Evolutionary conservation across 2,797 vertebrate genomes (phyloP).

Genomic region (Micrastur ruficollis): DNA sequence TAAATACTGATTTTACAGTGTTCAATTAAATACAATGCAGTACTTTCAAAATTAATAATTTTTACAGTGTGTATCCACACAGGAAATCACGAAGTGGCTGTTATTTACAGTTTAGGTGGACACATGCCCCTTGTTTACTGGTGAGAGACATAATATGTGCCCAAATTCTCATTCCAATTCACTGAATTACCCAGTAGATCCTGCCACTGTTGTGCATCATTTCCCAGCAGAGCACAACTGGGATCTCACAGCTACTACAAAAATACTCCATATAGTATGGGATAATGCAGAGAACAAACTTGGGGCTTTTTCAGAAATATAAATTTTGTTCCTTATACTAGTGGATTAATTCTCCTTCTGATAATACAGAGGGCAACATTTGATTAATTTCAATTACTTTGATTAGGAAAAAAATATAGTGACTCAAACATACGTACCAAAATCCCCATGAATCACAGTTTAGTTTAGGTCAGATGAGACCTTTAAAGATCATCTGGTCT

Average conservation of each 20-base stretch:
- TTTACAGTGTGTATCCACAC: accelerated
- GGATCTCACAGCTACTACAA: background rate
- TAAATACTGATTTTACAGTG: background rate
- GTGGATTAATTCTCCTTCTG: background rate
- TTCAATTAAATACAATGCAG: background rate
- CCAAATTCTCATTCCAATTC: background rate
- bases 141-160: background rate
- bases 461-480: background rate
- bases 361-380: background rate
- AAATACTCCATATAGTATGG: background rate
- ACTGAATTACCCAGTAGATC: background rate
- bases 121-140: background rate
- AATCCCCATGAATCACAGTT: background rate
- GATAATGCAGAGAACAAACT: background rate
- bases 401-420: background rate
- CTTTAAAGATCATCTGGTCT: background rate
- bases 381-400: background rate
- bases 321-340: background rate
- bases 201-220: background rate
- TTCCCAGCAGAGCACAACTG: background rate
- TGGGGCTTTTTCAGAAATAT: background rate
- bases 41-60: background rate
- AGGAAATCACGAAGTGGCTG: background rate
- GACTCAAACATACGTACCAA: background rate
- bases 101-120: background rate